Percentiles rank a stretch among this genome's conserved stretches.
Conservation (phyloP, 2,113 vertebrate species). For the Cyanoramphus novaezelandiae region DNA sequence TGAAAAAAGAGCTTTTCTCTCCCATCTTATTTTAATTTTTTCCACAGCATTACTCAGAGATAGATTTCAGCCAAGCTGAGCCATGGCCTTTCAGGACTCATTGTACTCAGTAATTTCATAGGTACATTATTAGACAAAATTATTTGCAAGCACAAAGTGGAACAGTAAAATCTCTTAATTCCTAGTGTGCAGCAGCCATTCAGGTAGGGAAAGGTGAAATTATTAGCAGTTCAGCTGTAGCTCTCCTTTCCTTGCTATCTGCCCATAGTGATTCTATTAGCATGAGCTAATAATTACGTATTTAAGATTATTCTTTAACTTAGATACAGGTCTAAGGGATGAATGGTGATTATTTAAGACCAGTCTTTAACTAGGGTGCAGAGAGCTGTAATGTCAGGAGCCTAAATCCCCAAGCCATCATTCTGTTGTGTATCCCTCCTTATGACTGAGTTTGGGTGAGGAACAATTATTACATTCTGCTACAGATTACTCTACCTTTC, state of each 20-base stretch:
- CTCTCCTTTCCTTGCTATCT: background rate
- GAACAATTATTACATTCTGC: rapidly evolving
- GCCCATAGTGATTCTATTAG: background rate
- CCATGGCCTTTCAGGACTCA: background rate
- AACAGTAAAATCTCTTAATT: background rate
- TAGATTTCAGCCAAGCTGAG: background rate
- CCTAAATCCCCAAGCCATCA: background rate
- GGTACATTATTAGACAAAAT: background rate
- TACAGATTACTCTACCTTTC: background rate
- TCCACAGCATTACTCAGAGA: background rate
- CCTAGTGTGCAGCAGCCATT: background rate
- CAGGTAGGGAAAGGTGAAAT: background rate
- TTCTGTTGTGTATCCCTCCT: rapidly evolving
- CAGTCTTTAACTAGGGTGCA: background rate
- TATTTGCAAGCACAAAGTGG: background rate
- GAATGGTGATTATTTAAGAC: background rate
- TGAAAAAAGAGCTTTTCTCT: background rate
- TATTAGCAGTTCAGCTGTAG: background rate
- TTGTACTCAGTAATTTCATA: background rate
- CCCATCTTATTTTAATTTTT: background rate
- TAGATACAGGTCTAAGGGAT: background rate
- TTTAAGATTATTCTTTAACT: background rate
- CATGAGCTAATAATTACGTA: background rate
- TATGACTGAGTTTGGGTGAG: background rate
- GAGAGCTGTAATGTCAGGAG: background rate